Evolutionary conservation across 2,888 invertebrate species (phyloP), one percentile per base, ranked within the genome.

Genomic region (Diarsia brunnea): DNA sequence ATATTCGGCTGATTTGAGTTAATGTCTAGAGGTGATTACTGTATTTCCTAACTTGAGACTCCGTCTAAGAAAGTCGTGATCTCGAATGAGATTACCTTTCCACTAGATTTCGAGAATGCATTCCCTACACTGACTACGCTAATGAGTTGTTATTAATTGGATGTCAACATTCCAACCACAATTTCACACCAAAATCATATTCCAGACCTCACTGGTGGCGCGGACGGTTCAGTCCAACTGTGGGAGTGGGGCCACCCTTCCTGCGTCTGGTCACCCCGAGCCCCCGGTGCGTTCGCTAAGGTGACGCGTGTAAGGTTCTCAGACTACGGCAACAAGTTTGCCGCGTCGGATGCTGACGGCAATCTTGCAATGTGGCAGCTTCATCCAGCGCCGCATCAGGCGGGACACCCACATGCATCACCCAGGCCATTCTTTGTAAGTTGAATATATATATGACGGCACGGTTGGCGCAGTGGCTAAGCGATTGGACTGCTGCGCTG

Each of bases 171-270:
- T 21, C 21, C 38, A 11, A 49, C 38, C n/a, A 63, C 16, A 24
- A 63, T n/a, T 38, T n/a, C 8, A 51, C 45, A 38, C 45, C 16
- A 45, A 49, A 49, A 31, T 11, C 0, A 43, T 45, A 27, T 72
- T 76, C 51, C 90, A 98, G 98, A 99, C 96, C 95, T 99, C 88
- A 99, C 99, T 63, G 99, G 99, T 74, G 98, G 99, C 19, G 99
- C 99, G 92, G 99, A 99, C 96, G 99, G 99, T 14, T 99, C 99
- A 0, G 99, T 99, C 1, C 98, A 98, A 87, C 97, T 99, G 84
- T 99, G 99, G 99, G 99, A 99, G 96, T 99, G 99, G 99, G 99
- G 99, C 12, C 99, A 99, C 95, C 97, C 98, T 69, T 98, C 98
- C 81, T 98, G 98, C 60, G 98, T 99, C 21, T 98, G 99, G 90